phyloP scores from a whole-genome alignment of 1,140 invertebrate genomes.

The Luehdorfia chinensis region DNA sequence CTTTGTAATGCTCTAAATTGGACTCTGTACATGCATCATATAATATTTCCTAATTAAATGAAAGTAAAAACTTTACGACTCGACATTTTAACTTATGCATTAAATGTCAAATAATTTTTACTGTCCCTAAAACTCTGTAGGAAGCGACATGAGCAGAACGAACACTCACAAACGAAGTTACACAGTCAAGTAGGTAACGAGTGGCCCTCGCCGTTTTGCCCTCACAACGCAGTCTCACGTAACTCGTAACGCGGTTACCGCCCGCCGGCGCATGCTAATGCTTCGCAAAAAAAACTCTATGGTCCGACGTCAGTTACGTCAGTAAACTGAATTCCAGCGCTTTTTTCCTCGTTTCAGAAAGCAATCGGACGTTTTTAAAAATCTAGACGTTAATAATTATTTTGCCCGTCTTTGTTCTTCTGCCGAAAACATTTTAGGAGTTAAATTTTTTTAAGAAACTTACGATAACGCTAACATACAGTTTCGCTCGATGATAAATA shows the following conservation, averaged over 20 bases:
- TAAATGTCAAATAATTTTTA: no score
- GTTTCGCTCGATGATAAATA: no score
- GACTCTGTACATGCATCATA: no score
- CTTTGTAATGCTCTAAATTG: no score
- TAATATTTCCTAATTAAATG: no score
- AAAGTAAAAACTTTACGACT: no score
- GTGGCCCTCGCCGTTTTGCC: constrained; percentile 50
- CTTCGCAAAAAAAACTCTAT: constrained; percentile 37
- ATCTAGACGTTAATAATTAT: not conserved
- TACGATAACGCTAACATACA: no score
- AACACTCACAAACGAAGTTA: constrained; percentile 65
- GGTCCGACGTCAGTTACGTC: constrained; percentile 28
- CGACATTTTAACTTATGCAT: no score
- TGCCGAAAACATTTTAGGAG: no score
- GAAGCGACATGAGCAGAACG: constrained; percentile 24
- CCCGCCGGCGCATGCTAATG: constrained; percentile 54
- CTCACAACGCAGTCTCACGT: constrained; percentile 39
- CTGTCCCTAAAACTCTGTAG: constrained; percentile 33
- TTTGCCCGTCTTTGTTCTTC: no score
- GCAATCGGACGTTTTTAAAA: not conserved
- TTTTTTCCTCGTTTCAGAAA: constrained; percentile 17
- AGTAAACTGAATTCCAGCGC: constrained; percentile 31
- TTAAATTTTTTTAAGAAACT: no score
- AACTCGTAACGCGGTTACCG: constrained; percentile 47
- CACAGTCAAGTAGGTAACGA: constrained; percentile 73